A percentile compares a stretch with the other conserved stretches of the same genome.
Conservation (phyloP, 2,888 invertebrate genomes). For the Germaria angustata region DNA sequence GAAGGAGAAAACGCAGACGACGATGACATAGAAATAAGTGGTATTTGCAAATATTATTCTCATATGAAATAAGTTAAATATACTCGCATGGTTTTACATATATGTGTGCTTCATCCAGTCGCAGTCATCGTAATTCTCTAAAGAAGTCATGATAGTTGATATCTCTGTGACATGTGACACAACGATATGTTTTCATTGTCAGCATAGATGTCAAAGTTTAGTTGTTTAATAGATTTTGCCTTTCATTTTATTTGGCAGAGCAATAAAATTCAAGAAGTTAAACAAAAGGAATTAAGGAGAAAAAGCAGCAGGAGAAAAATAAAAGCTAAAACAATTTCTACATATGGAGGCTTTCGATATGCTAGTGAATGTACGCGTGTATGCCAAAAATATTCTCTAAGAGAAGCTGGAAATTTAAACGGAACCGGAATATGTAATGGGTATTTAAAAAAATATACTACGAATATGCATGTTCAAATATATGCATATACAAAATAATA, state of each 20-base stretch:
- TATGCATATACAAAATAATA: too few relatives aligned
- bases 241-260: slow-evolving; percentile 21
- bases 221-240: slow-evolving; percentile 29
- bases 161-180: slow-evolving; percentile 65
- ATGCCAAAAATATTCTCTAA: too few relatives aligned
- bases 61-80: slow-evolving; percentile 1
- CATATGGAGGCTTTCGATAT: slow-evolving; percentile 1
- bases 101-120: background rate
- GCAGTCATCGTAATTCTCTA: slow-evolving; percentile 52
- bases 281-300: slow-evolving; percentile 11
- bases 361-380: background rate
- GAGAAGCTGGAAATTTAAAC: too few relatives aligned
- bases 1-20: background rate
- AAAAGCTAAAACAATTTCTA: background rate
- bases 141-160: slow-evolving; percentile 65
- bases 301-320: background rate
- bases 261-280: slow-evolving; percentile 45
- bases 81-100: background rate
- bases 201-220: slow-evolving; percentile 60
- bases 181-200: slow-evolving; percentile 66
- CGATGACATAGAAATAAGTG: slow-evolving; percentile 35
- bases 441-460: too few relatives aligned
- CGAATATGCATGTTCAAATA: too few relatives aligned
- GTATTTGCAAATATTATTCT: slow-evolving; percentile 55
- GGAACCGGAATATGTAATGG: too few relatives aligned